Evolutionary conservation across 2,888 invertebrate species (phyloP), one percentile per base, ranked within the genome.

Genomic region (Epinotia bilunana): DNA sequence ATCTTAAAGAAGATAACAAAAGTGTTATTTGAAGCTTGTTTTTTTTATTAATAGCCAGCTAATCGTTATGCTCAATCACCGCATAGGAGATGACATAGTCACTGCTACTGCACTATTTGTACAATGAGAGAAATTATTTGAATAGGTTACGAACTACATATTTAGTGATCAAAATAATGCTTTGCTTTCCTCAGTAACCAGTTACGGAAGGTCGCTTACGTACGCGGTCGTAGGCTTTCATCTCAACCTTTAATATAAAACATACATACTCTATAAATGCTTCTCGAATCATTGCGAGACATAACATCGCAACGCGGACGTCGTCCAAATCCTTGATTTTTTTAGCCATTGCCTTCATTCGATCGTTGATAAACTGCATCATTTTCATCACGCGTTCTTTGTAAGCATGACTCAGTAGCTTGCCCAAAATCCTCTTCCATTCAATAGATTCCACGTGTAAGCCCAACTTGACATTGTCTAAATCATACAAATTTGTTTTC

Each of bases 281-380:
- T 74, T 97, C 96, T 65, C 98, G 94, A 78, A 98, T 96, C 78
- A 95, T 93, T 81, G 96, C 95, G 68, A 98, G 93, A 78, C 97
- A 97, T 82, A 95, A 90, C 98, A 98, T 98, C 2, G 97, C 97
- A 39, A 96, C 87, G 82, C 97, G 95, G 69, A 97, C 97, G 82
- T 97, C 97, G 80, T 97, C 97, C 77, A 97, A 91, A 88, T 98
- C 97, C 82, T 96, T 96, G 43, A 98, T 96, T 33, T 95, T 95
- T 80, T 96, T 96, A 12, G 90, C 87, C 81, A 97, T 91, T 39
- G 96, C 95, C 83, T 96, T 97, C 87, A 96, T 96, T 79, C 96
- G 96, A 18, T 96, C 96, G 33, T 95, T 95, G 61, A 98, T 97
- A 82, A 98, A 98, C 73, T 96, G 96, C 79, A 96, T 95, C 84